phyloP scores from a whole-genome alignment of 2,797 vertebrate genomes.

The Sitta carolinensis region DNA sequence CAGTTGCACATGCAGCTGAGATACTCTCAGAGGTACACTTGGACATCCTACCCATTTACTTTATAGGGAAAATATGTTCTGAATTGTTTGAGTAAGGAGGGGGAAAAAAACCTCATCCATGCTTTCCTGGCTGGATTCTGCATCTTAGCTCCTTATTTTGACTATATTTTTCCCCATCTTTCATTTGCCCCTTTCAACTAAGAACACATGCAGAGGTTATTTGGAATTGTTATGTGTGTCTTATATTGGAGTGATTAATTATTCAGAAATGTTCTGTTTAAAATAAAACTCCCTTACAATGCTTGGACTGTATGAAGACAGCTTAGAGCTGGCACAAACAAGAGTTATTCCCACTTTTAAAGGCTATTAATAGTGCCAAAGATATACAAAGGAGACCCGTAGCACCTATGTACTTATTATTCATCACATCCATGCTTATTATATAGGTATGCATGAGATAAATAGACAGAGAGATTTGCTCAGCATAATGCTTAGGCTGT shows the following conservation, averaged over 20 bases:
- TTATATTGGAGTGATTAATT: conserved; percentile 5
- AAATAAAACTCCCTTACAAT: conserved; percentile 30
- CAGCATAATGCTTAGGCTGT: background rate
- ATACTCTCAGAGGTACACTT: background rate
- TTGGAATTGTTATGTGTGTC: background rate
- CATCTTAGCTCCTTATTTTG: conserved; percentile 15
- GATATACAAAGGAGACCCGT: background rate
- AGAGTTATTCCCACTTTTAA: conserved; percentile 11
- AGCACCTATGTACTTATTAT: conserved; percentile 36
- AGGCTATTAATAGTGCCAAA: conserved; percentile 37
- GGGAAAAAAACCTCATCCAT: background rate
- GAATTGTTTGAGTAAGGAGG: background rate
- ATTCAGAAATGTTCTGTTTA: conserved; percentile 55
- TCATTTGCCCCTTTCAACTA: conserved; percentile 27
- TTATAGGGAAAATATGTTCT: conserved; percentile 35
- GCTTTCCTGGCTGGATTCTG: conserved; percentile 11
- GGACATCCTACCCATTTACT: background rate
- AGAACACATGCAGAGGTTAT: background rate
- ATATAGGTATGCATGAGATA: conserved; percentile 49
- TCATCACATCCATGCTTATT: conserved; percentile 11
- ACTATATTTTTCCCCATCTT: background rate
- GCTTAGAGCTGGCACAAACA: conserved; percentile 19
- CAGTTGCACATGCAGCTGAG: background rate
- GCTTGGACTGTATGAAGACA: background rate
- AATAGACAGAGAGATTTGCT: conserved; percentile 22